Evolutionary conservation across 2,888 invertebrate species (phyloP), one percentile per base, ranked within the genome.

Genomic region (Galeruca laticollis): DNA sequence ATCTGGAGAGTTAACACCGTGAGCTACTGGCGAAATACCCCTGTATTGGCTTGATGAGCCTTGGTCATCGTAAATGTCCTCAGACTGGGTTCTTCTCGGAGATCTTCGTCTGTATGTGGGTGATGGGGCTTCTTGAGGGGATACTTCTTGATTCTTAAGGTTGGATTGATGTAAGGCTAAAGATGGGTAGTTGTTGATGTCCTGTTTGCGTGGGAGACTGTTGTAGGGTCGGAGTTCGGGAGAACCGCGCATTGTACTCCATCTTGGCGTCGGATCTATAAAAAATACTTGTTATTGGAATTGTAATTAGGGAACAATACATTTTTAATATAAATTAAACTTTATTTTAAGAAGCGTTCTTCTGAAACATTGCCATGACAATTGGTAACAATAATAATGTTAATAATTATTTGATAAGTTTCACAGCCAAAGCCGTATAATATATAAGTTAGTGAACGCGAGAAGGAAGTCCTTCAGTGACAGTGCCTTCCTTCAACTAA

Each of bases 141-240:
- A 33, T 33, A 67, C 60, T 63, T 75, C 68, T 61, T 72, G 69
- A 43, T 70, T 74, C 56, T 68, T 73, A 13, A 75, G 57, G 60
- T 75, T 78, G 11, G 72, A 54, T 68, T 79, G 82, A 68, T 84
- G 82, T 6, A 80, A 69, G 56, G 78, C 77, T 61, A 86, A 76
- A 10, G 84, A 82, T n/a, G 85, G 85, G 73, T 84, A 85, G 73
- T 82, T 82, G 73, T 79, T 83, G 72, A 86, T 86, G 75, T 87
- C 87, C 75, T 87, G 89, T 35, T 87, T 87, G 60, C 89, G 85
- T 18, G 90, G 90, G 35, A 91, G 82, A 79, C 90, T 91, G 76
- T 88, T 88, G 82, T 89, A 88, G 67, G 90, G 85, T 74, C 89
- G 85, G 80, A 89, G 83, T 82, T 90, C 87, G 37, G 89, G 86